Evolutionary conservation across 2,888 invertebrate genomes (phyloP).

Genomic region (Oscheius myriophilus): DNA sequence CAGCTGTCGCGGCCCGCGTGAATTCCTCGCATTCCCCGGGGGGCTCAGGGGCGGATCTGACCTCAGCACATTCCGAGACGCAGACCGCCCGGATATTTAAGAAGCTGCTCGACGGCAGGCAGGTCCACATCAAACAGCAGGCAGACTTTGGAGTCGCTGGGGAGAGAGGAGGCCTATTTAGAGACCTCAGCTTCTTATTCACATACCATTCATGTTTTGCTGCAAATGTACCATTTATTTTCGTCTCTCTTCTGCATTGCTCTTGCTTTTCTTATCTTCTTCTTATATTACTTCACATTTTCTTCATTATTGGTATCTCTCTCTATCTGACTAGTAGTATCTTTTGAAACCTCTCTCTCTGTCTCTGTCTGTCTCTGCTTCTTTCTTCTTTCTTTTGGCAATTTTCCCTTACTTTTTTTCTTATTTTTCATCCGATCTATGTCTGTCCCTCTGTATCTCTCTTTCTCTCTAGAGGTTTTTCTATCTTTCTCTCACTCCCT

Average conservation of each 20-base stretch:
- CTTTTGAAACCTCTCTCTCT: too few relatives aligned
- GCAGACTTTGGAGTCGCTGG: not conserved
- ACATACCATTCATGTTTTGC: too few relatives aligned
- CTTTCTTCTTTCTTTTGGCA: not conserved
- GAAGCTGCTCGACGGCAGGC: too few relatives aligned
- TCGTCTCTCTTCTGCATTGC: not conserved
- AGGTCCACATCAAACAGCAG: not conserved
- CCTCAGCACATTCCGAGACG: conserved; percentile 26
- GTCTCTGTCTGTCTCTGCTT: not conserved
- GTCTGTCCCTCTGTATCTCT: not conserved
- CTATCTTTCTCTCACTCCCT: not conserved
- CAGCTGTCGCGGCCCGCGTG: conserved; percentile 26
- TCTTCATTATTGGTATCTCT: not conserved
- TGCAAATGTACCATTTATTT: conserved; percentile 7
- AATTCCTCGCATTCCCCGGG: conserved; percentile 29
- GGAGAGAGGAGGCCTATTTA: too few relatives aligned
- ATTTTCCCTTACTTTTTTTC: not conserved
- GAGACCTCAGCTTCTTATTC: too few relatives aligned
- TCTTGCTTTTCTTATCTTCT: not conserved
- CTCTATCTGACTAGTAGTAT: not conserved
- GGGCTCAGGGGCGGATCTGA: conserved; percentile 26
- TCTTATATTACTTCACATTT: not conserved
- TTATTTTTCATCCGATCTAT: not conserved
- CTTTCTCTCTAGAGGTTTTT: not conserved
- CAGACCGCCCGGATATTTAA: not conserved